Evolutionary conservation across 2,888 invertebrate species (phyloP).

Genomic region (Netelia melanura): DNA sequence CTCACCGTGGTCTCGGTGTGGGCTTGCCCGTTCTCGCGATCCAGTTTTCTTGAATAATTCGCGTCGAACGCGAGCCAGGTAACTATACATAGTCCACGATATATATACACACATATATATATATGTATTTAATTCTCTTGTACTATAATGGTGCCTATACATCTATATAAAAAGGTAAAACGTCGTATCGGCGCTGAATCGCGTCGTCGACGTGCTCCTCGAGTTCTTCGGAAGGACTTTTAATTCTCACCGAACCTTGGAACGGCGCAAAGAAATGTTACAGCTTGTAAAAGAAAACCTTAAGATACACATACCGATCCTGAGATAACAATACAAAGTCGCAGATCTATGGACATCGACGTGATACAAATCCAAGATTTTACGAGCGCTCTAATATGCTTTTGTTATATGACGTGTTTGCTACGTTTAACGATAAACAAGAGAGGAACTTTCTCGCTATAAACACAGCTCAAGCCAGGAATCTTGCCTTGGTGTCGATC

Average conservation of each 20-base stretch:
- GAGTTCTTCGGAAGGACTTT: conserved; percentile 11
- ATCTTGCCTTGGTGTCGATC: conserved; percentile 39
- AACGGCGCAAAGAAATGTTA: conserved; percentile 26
- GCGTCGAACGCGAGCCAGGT: conserved; percentile 65
- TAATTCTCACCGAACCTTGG: conserved; percentile 44
- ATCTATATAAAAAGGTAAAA: neutral
- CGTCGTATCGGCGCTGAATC: conserved; percentile 4
- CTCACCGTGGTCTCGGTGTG: conserved; percentile 48
- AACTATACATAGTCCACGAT: neutral
- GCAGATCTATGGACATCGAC: conserved; percentile 1
- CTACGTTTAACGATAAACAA: conserved; percentile 19
- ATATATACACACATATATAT: neutral
- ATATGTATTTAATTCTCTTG: neutral
- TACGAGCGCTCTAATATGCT: conserved; percentile 9
- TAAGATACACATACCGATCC: neutral
- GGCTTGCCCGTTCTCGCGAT: conserved; percentile 74
- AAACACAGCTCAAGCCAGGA: conserved; percentile 10
- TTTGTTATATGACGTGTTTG: conserved; percentile 36
- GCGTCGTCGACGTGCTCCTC: neutral
- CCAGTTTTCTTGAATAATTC: conserved; percentile 83
- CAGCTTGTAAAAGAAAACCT: neutral
- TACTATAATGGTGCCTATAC: neutral
- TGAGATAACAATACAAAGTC: conserved; percentile 38
- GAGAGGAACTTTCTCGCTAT: conserved; percentile 52
- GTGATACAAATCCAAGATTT: conserved; percentile 12